A percentile compares a stretch with the other conserved stretches of the same genome.
These are phyloP conservation scores for Plebejus anna DNA, from an alignment of 2,888 invertebrate species.

Conservation along the genomic window DNA sequence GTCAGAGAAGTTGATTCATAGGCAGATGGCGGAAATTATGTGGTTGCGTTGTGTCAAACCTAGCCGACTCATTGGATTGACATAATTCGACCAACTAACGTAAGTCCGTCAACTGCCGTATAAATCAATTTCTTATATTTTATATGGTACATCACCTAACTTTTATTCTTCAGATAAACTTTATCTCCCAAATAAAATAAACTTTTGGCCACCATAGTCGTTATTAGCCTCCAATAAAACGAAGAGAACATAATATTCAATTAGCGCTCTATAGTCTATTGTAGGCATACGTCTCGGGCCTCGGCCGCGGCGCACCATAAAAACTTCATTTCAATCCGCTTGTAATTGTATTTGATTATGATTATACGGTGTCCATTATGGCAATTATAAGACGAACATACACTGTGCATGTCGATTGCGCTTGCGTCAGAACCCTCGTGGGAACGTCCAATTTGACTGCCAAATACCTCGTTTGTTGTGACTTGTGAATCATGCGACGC, in stretches of 20 bases:
- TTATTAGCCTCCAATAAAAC: conserved; percentile 9
- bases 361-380: conserved; percentile 65
- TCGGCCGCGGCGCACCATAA: conserved; percentile 53
- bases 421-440: conserved; percentile 50
- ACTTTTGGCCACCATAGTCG: not conserved
- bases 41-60: too few relatives aligned
- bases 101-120: too few relatives aligned
- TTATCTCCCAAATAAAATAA: not conserved
- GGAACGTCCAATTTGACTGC: conserved; percentile 40
- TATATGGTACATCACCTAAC: not conserved
- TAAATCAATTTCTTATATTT: too few relatives aligned
- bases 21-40: too few relatives aligned
- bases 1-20: too few relatives aligned
- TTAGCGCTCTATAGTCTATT: conserved; percentile 57
- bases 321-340: conserved; percentile 57
- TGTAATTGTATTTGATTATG: conserved; percentile 70
- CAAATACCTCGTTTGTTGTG: conserved; percentile 12
- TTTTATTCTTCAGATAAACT: not conserved
- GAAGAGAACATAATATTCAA: conserved; percentile 40
- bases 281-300: conserved; percentile 42
- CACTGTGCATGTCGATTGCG: conserved; percentile 58
- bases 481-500: conserved; percentile 24
- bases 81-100: too few relatives aligned
- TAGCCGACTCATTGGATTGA: too few relatives aligned
- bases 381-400: conserved; percentile 64